Conservation (phyloP, 2,797 vertebrate species). For the Euphonia xanthogaster region DNA sequence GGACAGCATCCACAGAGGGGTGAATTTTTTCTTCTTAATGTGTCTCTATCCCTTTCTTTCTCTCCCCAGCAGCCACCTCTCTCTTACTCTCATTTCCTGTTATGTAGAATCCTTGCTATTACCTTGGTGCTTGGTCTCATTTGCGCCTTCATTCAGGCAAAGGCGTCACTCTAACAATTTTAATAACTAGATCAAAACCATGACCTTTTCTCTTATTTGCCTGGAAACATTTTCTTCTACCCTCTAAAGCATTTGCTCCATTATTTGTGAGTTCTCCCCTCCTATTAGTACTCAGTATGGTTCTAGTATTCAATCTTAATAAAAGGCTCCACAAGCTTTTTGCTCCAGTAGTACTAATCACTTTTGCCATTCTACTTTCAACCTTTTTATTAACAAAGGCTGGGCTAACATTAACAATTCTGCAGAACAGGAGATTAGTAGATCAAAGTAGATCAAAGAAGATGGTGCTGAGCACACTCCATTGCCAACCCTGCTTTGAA, state of each 20-base stretch:
- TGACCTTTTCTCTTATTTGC: not conserved
- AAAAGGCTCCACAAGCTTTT: not conserved
- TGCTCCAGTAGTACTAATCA: not conserved
- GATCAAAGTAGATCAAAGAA: not conserved
- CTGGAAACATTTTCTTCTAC: not conserved
- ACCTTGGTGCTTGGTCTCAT: fast-evolving
- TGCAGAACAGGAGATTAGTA: not conserved
- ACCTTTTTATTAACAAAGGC: not conserved
- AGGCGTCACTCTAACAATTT: fast-evolving
- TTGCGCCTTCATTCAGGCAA: not conserved
- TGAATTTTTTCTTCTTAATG: fast-evolving
- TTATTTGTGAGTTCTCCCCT: not conserved
- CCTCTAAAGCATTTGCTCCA: not conserved
- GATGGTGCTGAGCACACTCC: not conserved
- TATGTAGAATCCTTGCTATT: not conserved
- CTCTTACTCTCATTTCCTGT: not conserved
- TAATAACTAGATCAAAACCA: not conserved
- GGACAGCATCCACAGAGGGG: fast-evolving
- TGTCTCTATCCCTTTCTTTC: not conserved
- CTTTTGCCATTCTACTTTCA: not conserved
- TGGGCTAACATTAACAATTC: not conserved
- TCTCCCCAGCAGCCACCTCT: fast-evolving
- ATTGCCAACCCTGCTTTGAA: not conserved
- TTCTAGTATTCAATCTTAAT: not conserved
- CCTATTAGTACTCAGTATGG: not conserved